Evolutionary conservation across 1,140 invertebrate species (phyloP).

Genomic region (Chironomus striatipennis): DNA sequence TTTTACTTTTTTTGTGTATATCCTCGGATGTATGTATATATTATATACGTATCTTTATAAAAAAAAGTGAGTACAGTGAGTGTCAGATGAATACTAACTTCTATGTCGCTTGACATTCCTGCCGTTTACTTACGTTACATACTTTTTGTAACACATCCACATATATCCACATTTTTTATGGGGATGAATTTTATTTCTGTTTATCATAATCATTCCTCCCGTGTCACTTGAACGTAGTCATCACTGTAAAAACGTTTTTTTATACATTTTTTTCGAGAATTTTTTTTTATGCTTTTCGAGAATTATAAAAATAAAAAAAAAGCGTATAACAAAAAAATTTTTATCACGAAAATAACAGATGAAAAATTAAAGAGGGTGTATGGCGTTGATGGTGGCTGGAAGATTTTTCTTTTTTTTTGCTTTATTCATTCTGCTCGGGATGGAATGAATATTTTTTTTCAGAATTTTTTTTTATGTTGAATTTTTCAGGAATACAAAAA

Average conservation of each 20-base stretch:
- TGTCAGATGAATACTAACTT: neutral
- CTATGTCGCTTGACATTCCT: no score
- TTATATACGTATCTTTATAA: neutral
- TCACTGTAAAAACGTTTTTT: slow-evolving; percentile 23
- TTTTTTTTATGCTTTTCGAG: slow-evolving; percentile 20
- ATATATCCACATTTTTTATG: no score
- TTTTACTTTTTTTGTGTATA: neutral
- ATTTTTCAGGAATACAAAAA: slow-evolving; percentile 17
- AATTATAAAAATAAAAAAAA: slow-evolving; percentile 23
- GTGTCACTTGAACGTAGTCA: neutral
- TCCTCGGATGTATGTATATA: neutral
- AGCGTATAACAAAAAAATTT: slow-evolving; percentile 21
- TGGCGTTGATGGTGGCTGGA: slow-evolving; percentile 2
- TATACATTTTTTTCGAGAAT: slow-evolving; percentile 8
- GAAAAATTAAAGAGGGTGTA: slow-evolving; percentile 22
- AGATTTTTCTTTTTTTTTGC: slow-evolving; percentile 15
- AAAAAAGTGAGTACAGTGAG: neutral
- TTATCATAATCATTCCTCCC: no score
- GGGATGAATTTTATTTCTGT: no score
- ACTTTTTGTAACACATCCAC: no score
- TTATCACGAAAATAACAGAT: slow-evolving; percentile 20
- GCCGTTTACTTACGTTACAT: no score
- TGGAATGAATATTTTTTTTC: slow-evolving; percentile 6
- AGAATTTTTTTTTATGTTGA: slow-evolving; percentile 5
- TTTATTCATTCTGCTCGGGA: neutral